Evolutionary conservation across 2,888 invertebrate genomes (phyloP), one percentile per base, ranked within the genome.

Genomic region (Eupithecia subumbrata): DNA sequence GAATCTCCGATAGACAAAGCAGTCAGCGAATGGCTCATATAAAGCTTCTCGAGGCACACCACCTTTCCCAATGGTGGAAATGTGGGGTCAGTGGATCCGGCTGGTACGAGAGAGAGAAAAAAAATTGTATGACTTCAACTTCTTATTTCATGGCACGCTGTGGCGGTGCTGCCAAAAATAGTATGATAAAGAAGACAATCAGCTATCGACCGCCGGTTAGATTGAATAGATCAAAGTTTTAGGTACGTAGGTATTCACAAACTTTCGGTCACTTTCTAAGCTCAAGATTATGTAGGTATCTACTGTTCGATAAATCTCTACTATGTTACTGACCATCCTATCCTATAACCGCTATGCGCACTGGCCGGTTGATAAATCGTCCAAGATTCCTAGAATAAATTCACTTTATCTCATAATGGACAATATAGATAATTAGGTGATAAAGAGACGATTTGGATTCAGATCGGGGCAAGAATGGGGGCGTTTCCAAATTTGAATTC

Each of bases 311-410:
- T 37, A 12, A 37, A 48, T 45, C 34, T 76, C 14, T 70, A 71
- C 76, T 76, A 67, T 69, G 70, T 9, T 25, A 45, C 11, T 43
- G 52, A 37, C n/a, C 48, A 67, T 52, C 52, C 5, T 18, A 37
- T 48, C 40, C 5, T 22, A 76, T 76, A 73, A 60, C 73, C 71
- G 73, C 56, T 75, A 72, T 60, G 73, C 83, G 78, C 80, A 75
- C 43, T 25, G 64, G 69, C 56, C 69, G 25, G 45, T 72, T 64
- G 70, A 68, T 76, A 63, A 78, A 79, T 74, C 25, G 56, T 70
- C 34, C 73, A 80, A 83, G 86, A 84, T 84, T 40, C 63, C 52
- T 40, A 40, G 68, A 43, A 76, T 71, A 73, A 76, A 74, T 80
- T 78, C 69, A 74, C 71, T 75, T 78, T 75, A 81, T 76, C 68